A percentile compares a stretch with the other conserved stretches of the same genome.
These are phyloP conservation scores for Anas bahamensis DNA, from an alignment of 2,797 vertebrate genomes.

Conservation along the genomic window DNA sequence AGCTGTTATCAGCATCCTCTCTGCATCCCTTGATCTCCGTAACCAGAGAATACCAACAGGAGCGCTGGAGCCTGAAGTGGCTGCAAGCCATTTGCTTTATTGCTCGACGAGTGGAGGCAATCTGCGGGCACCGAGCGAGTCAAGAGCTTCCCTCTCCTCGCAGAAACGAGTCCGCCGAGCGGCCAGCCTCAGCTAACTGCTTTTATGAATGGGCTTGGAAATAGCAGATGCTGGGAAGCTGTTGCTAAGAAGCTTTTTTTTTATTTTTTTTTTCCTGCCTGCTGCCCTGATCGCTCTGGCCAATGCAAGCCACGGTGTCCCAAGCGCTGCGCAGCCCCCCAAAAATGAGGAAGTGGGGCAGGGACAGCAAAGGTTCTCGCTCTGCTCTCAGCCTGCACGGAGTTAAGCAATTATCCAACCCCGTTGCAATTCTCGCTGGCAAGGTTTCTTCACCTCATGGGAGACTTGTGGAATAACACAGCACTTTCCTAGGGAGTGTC, in stretches of 20 bases:
- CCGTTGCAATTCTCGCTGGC: constrained; percentile 49
- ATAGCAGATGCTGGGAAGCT: not conserved
- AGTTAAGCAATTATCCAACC: constrained; percentile 37
- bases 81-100: not conserved
- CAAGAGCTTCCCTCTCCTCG: not conserved
- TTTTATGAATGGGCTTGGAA: constrained; percentile 66
- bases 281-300: not conserved
- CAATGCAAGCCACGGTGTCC: not conserved
- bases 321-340: not conserved
- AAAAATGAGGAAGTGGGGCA: constrained; percentile 3
- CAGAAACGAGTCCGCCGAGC: not conserved
- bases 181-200: not conserved
- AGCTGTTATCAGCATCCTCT: not conserved
- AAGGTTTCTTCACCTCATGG: constrained; percentile 42
- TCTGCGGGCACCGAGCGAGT: not conserved
- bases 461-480: constrained; percentile 30
- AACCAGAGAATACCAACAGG: not conserved
- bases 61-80: not conserved
- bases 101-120: not conserved
- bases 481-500: constrained; percentile 47
- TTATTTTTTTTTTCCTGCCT: not conserved
- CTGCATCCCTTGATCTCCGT: not conserved
- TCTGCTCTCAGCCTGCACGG: not conserved
- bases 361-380: constrained; percentile 31
- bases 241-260: not conserved